Percentiles rank a stretch among this genome's conserved stretches.
Conservation (phyloP, 2,113 vertebrate species). For the Alligator sinensis region DNA sequence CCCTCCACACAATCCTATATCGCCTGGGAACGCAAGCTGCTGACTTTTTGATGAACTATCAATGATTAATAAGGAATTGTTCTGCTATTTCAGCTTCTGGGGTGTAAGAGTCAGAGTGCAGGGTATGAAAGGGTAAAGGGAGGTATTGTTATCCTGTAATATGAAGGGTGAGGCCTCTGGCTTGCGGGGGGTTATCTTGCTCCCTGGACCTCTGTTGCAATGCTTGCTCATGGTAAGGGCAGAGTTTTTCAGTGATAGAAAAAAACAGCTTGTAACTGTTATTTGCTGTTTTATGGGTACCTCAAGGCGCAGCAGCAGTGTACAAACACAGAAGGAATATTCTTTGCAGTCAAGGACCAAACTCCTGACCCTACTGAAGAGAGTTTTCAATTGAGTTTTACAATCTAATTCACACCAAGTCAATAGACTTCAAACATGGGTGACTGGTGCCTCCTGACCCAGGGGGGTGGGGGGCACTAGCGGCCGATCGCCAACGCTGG, state of each 20-base stretch:
- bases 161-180: neutral
- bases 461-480: too few relatives aligned
- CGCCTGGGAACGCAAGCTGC: neutral
- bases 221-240: neutral
- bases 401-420: neutral
- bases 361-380: neutral
- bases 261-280: neutral
- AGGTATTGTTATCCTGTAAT: rapidly evolving
- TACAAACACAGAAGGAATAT: neutral
- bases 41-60: neutral
- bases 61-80: neutral
- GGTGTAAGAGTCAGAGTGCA: neutral
- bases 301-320: neutral
- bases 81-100: neutral
- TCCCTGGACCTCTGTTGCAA: neutral
- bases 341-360: neutral
- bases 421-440: neutral
- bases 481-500: too few relatives aligned
- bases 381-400: neutral
- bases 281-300: neutral
- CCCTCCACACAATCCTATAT: neutral
- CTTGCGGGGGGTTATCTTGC: neutral
- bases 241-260: neutral
- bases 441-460: too few relatives aligned
- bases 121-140: rapidly evolving